These are phyloP conservation scores for Eumaeus atala DNA, from an alignment of 1,140 invertebrate genomes.

Conservation along the genomic window DNA sequence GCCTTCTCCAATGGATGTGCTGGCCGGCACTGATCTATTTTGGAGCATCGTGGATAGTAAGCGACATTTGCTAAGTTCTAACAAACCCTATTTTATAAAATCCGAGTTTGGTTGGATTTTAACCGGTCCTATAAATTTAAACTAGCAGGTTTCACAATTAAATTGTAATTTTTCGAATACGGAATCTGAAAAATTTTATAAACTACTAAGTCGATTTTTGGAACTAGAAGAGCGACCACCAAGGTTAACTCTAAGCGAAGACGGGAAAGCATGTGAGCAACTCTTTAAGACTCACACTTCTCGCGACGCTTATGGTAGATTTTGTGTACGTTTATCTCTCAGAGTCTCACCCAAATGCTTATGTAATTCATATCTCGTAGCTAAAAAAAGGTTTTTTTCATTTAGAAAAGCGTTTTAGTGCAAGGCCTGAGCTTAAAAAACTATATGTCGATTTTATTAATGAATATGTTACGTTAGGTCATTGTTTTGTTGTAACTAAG, in stretches of 20 bases:
- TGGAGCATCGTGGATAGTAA: conserved; percentile 9
- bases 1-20: conserved; percentile 12
- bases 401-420: conserved; percentile 15
- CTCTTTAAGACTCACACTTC: conserved; percentile 16
- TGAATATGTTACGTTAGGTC: conserved; percentile 12
- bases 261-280: conserved; percentile 18
- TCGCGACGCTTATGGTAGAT: conserved; percentile 13
- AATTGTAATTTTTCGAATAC: background rate
- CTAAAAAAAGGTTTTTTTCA: conserved; percentile 7
- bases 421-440: conserved; percentile 4
- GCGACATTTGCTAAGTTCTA: conserved; percentile 12
- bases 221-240: conserved; percentile 5
- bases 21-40: conserved; percentile 15
- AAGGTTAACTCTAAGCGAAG: conserved; percentile 8
- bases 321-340: conserved; percentile 8
- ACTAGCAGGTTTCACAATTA: background rate
- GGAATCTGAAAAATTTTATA: background rate
- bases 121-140: conserved; percentile 14
- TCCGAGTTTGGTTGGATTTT: conserved; percentile 21
- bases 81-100: conserved; percentile 13
- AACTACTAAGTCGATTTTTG: background rate
- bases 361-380: background rate
- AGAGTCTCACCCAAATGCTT: background rate
- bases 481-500: conserved; percentile 1
- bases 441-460: conserved; percentile 14